A percentile compares a stretch with the other conserved stretches of the same genome.
These are phyloP conservation scores for Deroplatys truncata DNA, from an alignment of 2,888 invertebrate species.

Conservation along the genomic window DNA sequence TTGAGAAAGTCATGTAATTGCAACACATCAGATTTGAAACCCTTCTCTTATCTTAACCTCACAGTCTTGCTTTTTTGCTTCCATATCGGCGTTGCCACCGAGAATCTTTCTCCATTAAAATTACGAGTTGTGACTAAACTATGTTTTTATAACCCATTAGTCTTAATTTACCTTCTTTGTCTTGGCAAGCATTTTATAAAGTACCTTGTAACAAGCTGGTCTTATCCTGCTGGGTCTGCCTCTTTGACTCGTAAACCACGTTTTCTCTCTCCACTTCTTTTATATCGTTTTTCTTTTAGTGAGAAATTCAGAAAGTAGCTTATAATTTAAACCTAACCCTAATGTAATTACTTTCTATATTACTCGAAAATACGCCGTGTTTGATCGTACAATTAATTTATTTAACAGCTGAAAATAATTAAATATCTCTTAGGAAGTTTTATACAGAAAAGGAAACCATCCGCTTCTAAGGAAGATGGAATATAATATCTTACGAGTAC, in stretches of 20 bases:
- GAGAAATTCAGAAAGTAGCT: background rate
- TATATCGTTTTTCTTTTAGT: background rate
- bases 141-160: too few species aligned
- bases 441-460: too few species aligned
- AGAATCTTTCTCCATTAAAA: background rate
- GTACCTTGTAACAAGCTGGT: background rate
- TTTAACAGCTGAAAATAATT: background rate
- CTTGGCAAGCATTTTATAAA: too few species aligned
- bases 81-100: background rate
- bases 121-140: background rate
- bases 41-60: too few species aligned
- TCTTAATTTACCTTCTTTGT: too few species aligned
- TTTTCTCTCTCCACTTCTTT: background rate
- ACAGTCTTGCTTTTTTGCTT: background rate
- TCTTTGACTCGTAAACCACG: background rate
- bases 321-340: background rate
- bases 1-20: too few species aligned
- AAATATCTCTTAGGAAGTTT: too few species aligned
- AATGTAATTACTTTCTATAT: background rate
- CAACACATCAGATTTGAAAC: too few species aligned
- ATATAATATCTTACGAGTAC: too few species aligned
- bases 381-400: background rate
- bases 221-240: background rate
- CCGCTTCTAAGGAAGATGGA: too few species aligned
- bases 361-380: background rate